Evolutionary conservation across 2,113 vertebrate species (phyloP).

Genomic region (Calypte anna): DNA sequence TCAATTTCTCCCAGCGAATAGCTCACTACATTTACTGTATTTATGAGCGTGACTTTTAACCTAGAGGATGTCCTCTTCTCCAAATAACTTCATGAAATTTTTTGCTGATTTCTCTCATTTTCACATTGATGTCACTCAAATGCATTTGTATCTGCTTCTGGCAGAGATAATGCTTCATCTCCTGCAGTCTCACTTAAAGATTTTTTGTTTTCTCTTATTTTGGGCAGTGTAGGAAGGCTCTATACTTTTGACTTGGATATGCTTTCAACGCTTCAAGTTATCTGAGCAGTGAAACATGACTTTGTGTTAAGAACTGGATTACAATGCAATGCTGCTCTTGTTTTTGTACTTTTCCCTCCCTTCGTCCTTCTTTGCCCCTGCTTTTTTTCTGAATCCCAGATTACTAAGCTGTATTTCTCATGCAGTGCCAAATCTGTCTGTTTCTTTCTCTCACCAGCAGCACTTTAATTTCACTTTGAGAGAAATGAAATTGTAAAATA

Average conservation of each 20-base stretch:
- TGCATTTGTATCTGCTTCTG: background rate
- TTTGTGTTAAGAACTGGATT: constrained; percentile 25
- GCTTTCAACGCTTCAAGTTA: background rate
- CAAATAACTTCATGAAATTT: background rate
- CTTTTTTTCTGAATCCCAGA: background rate
- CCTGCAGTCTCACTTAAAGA: background rate
- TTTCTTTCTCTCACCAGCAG: background rate
- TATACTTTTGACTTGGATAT: constrained; percentile 1
- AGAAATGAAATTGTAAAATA: background rate
- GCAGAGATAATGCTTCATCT: background rate
- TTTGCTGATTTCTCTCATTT: background rate
- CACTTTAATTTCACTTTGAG: background rate
- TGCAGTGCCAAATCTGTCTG: background rate
- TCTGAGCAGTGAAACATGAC: background rate
- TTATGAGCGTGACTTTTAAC: background rate
- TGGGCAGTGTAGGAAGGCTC: background rate
- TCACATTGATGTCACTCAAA: background rate
- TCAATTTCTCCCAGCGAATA: background rate
- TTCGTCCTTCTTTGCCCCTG: background rate
- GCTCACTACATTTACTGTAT: background rate
- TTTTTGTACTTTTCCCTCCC: background rate
- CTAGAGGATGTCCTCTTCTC: background rate
- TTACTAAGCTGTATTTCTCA: background rate
- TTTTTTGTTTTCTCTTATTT: background rate
- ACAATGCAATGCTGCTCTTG: background rate